Evolutionary conservation across 2,113 vertebrate species (phyloP), one percentile per base, ranked within the genome.

Genomic region (Pseudorasbora parva): DNA sequence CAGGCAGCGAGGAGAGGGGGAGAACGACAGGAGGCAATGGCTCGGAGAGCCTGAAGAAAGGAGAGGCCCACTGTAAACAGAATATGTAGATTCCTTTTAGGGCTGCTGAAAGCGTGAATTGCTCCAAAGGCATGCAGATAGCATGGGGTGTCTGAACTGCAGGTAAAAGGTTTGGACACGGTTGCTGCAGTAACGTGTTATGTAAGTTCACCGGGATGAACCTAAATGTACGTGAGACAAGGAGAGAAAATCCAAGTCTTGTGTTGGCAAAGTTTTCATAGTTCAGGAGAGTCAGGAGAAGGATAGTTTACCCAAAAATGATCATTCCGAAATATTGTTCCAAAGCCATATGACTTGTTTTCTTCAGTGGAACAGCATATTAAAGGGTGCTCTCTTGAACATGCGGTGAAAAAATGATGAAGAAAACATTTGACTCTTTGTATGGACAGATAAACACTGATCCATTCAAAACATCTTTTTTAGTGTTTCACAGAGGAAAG

Each of bases 31-130:
- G 64, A 75, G 51, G 78, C 78, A 37, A 73, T 49, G 11, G 85
- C 77, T 84, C 3, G 74, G 69, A 82, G 37, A 72, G n/a, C 68
- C 68, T 76, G 76, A 68, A 75, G 85, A 73, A 47, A 81, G 85
- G 77, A 87, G 78, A 72, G 62, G 69, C 56, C 62, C 60, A 56
- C 60, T 80, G 86, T 87, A 83, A 85, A 86, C 82, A 82, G 80
- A 54, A 89, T 78, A 84, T 77, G 78, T 56, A 81, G 59, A 60
- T 77, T 41, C 30, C 47, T 71, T 56, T 79, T 60, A 79, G 25
- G 77, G 8, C 5, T 1, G 10, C 59, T 79, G 81, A 72, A 72
- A 59, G 68, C 54, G 1, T 19, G 68, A 43, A 56, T 60, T 21
- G 54, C 66, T 82, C 81, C 81, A 82, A 60, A 73, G 66, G 81